Evolutionary conservation across 2,888 invertebrate species (phyloP).

Genomic region (Polia nebulosa): DNA sequence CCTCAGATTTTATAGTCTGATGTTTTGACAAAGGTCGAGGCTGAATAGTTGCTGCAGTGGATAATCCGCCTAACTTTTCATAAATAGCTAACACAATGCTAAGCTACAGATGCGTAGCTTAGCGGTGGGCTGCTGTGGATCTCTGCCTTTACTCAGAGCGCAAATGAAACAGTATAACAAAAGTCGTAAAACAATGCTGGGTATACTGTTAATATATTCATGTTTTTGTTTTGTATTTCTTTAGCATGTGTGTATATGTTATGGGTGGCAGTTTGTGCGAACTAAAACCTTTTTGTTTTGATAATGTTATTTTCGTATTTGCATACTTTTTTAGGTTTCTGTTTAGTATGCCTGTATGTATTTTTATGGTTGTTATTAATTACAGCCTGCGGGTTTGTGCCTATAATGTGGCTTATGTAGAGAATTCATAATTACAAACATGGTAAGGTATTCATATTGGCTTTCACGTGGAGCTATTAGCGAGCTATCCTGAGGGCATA

Average conservation of each 20-base stretch:
- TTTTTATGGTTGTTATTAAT: slow-evolving; percentile 33
- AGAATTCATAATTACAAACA: slow-evolving; percentile 23
- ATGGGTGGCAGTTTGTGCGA: slow-evolving; percentile 25
- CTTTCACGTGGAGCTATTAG: neutral
- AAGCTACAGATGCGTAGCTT: neutral
- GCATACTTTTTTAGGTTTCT: slow-evolving; percentile 14
- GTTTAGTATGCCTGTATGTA: slow-evolving; percentile 16
- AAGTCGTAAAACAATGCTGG: slow-evolving; percentile 57
- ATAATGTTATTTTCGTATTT: slow-evolving; percentile 34
- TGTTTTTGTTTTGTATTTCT: slow-evolving; percentile 57
- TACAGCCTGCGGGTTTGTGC: slow-evolving; percentile 8
- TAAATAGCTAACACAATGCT: too few species aligned
- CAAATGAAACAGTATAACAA: slow-evolving; percentile 51
- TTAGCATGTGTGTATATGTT: slow-evolving; percentile 40
- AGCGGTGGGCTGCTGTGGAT: neutral
- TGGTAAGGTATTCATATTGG: neutral
- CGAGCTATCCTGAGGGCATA: slow-evolving; percentile 17
- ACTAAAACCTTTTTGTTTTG: slow-evolving; percentile 46
- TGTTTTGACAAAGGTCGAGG: too few species aligned
- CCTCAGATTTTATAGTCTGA: too few species aligned
- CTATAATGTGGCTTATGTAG: neutral
- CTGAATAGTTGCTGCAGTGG: neutral
- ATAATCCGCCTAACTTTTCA: neutral
- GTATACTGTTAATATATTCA: slow-evolving; percentile 61
- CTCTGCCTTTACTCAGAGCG: slow-evolving; percentile 5